Evolutionary conservation across 2,888 invertebrate genomes (phyloP).

Genomic region (Tanytarsus gracilentus): DNA sequence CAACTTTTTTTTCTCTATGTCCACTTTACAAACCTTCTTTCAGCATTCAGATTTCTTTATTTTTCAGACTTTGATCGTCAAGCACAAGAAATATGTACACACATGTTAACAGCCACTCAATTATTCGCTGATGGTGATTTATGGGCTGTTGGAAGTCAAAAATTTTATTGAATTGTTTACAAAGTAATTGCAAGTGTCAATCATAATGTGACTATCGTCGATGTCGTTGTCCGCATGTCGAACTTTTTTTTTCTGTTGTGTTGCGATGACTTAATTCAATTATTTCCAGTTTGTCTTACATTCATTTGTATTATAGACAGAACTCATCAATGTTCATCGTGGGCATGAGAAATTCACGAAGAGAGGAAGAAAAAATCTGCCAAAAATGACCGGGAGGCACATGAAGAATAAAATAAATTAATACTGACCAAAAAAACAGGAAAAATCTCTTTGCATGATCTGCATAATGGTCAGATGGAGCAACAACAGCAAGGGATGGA

Average conservation of each 20-base stretch:
- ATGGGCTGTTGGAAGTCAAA: conserved; percentile 8
- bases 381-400: neutral
- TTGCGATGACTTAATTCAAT: conserved; percentile 5
- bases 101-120: too few species aligned
- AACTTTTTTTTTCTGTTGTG: neutral
- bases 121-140: conserved; percentile 26
- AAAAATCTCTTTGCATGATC: conserved; percentile 19
- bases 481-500: neutral
- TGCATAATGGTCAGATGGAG: conserved; percentile 28
- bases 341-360: neutral
- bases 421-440: neutral
- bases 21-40: too few species aligned
- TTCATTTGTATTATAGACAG: too few species aligned
- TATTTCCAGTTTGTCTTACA: neutral
- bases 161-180: conserved; percentile 28
- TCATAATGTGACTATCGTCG: conserved; percentile 15
- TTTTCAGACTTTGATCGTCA: too few species aligned
- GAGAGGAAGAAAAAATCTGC: neutral
- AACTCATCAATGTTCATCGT: too few species aligned
- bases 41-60: too few species aligned
- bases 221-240: neutral
- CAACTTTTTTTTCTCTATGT: too few species aligned
- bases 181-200: conserved; percentile 28
- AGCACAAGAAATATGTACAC: too few species aligned
- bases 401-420: conserved; percentile 10